Conservation (phyloP, 2,888 invertebrate genomes). For the Phlogophora meticulosa region DNA sequence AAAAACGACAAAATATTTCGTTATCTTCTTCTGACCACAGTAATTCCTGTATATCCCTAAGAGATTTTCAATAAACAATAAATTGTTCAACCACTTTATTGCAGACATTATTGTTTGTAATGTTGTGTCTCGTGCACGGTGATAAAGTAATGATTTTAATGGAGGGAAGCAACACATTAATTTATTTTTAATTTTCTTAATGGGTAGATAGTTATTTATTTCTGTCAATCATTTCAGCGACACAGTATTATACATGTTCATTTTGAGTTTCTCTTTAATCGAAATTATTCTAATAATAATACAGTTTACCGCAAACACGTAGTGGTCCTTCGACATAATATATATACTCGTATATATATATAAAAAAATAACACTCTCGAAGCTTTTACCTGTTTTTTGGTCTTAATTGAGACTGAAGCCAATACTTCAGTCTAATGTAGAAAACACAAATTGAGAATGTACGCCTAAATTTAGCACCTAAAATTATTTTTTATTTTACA, state of each 20-base stretch:
- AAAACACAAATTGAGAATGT: too few species aligned
- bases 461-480: too few species aligned
- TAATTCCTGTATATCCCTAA: slow-evolving; percentile 25
- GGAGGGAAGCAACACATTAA: too few species aligned
- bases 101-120: slow-evolving; percentile 12
- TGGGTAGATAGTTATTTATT: neutral
- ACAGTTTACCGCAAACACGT: too few species aligned
- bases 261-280: neutral
- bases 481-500: too few species aligned
- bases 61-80: slow-evolving; percentile 12
- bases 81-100: slow-evolving; percentile 9
- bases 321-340: too few species aligned
- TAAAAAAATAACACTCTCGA: too few species aligned
- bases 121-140: neutral
- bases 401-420: too few species aligned
- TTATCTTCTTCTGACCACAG: neutral
- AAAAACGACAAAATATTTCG: slow-evolving; percentile 4
- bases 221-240: neutral
- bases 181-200: neutral
- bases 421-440: too few species aligned
- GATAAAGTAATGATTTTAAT: slow-evolving; percentile 6
- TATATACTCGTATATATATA: too few species aligned
- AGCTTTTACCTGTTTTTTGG: too few species aligned
- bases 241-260: neutral
- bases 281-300: too few species aligned